Base-by-base conservation (phyloP, 92 coral and sea anemone genomes). In the Epizoanthus fatuus region DNA sequence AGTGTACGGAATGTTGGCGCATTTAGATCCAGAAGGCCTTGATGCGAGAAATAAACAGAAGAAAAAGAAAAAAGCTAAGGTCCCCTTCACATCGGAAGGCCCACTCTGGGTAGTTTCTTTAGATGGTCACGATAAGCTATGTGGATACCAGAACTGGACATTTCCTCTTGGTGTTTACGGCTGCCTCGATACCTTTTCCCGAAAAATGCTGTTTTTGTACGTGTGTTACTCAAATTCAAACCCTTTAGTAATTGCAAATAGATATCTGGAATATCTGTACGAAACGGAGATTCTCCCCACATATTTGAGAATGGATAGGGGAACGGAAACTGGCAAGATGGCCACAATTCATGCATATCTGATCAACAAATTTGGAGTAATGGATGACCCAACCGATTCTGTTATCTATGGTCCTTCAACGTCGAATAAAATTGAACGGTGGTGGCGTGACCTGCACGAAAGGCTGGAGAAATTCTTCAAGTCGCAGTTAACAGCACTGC, bases 291-390 rank as follows among this genome's bases (percentile, higher is more conserved):
- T 78, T 55, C 79, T 91, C 49, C 86, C 94, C 40, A 83, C 91
- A 67, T 69, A 87, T 37, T 79, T 91, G 11, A 47, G 92, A 70
- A 63, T 88, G 66, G 95, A 92, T 39, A 81, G 75, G 72, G 90
- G 92, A 64, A 88, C 81, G 49, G 95, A 92, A 90, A 93, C 93
- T 69, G 96, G 96, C n/a, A 93, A 90, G 54, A 93, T 90, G 96
- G 88, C 93, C 16, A 89, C 91, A 9, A 78, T 87, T 63, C 93
- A 90, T 39, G 88, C 76, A 3, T 87, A 42, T 63, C 90, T 87
- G 7, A 59, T 84, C 19, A 88, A 87, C 68, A 55, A 93, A 73
- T 74, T 53, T 25, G 92, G 79, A 29, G 16, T 90, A n/a, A 67
- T 74, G 84, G 86, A 87, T 68, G 94, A 90, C 56, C 94, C 94